phyloP scores from a whole-genome alignment of 1,140 invertebrate genomes.

The Conus ventricosus region DNA sequence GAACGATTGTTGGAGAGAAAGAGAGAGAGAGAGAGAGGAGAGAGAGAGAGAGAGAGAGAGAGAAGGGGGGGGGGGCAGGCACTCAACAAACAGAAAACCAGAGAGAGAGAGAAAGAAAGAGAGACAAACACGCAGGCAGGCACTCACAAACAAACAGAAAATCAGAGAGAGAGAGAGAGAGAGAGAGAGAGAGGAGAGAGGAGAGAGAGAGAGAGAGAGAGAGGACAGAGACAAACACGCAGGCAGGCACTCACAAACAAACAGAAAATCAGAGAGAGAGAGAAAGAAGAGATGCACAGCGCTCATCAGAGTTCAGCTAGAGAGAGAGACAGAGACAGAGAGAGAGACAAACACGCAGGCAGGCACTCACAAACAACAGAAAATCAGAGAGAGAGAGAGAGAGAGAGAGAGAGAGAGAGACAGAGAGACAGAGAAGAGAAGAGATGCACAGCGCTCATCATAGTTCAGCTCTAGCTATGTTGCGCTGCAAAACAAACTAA shows the following conservation, averaged over 20 bases:
- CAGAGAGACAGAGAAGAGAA: neutral
- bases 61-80: neutral
- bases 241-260: too few species aligned
- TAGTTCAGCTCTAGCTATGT: too few species aligned
- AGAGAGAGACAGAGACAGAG: neutral
- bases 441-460: neutral
- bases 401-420: neutral
- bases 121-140: neutral
- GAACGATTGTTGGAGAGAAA: neutral
- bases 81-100: neutral
- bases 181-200: too few species aligned
- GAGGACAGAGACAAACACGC: neutral
- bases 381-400: too few species aligned
- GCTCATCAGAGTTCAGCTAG: neutral
- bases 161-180: neutral
- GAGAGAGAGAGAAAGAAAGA: neutral
- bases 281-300: too few species aligned
- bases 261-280: too few species aligned
- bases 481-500: too few species aligned
- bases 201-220: neutral
- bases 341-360: too few species aligned
- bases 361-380: too few species aligned
- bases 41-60: neutral
- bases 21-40: conserved; percentile 6
- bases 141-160: neutral